Percentiles rank a stretch among this genome's conserved stretches.
phyloP scores from a whole-genome alignment of 2,888 invertebrate species.

The Abrostola triplasia region DNA sequence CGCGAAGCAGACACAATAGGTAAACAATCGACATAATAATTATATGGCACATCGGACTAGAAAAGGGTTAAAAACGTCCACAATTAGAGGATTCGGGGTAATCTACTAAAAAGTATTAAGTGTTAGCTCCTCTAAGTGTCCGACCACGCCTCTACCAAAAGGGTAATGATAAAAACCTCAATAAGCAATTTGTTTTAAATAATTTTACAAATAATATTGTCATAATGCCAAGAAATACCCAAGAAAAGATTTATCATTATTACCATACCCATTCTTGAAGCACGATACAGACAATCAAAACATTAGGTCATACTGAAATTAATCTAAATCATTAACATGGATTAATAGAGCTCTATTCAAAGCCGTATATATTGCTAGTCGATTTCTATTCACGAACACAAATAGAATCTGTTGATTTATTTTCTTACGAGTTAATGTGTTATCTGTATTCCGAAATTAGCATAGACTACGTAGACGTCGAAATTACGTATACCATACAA shows the following conservation, averaged over 20 bases:
- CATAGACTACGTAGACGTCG: conserved; percentile 33
- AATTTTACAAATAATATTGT: no score
- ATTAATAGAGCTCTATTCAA: conserved; percentile 24
- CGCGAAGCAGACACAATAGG: no score
- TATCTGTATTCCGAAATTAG: conserved; percentile 53
- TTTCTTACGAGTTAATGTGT: conserved; percentile 42
- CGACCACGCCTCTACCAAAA: no score
- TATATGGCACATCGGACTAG: no score
- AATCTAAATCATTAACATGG: conserved; percentile 28
- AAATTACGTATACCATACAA: conserved; percentile 20
- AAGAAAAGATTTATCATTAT: conserved; percentile 15
- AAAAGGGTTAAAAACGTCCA: no score
- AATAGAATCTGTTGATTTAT: conserved; percentile 37
- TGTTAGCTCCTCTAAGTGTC: no score
- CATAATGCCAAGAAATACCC: no score
- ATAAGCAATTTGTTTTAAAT: no score
- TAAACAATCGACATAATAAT: no score
- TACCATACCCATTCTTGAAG: conserved; percentile 15
- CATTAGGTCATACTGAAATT: conserved; percentile 25
- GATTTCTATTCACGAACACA: conserved; percentile 35
- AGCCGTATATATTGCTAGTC: conserved; percentile 14
- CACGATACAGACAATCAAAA: conserved; percentile 17
- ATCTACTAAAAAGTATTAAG: no score
- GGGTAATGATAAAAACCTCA: no score
- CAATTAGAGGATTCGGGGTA: no score